Conservation (phyloP, 2,113 vertebrate genomes). For the Platysteira castanea region DNA sequence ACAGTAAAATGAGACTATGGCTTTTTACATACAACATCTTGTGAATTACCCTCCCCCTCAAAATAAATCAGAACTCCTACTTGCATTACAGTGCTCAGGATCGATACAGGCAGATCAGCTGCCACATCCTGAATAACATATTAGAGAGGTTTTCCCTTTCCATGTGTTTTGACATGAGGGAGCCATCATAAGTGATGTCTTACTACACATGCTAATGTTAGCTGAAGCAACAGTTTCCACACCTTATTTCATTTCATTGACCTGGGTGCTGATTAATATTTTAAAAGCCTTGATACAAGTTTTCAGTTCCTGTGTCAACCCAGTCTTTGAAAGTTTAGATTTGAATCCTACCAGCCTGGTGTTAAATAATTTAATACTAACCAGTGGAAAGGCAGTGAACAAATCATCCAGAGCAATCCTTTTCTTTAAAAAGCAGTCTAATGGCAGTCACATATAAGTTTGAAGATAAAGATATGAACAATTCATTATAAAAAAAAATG, state of each 20-base stretch:
- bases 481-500: not conserved
- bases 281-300: not conserved
- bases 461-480: conserved; percentile 31
- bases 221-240: conserved; percentile 46
- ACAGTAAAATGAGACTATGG: not conserved
- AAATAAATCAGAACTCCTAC: conserved; percentile 29
- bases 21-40: conserved; percentile 19
- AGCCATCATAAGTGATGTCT: conserved; percentile 34
- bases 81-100: conserved; percentile 3
- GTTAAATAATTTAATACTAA: conserved; percentile 54
- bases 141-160: conserved; percentile 15
- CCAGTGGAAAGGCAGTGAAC: conserved; percentile 16
- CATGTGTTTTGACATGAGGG: conserved; percentile 29
- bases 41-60: conserved; percentile 16
- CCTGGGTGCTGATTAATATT: conserved; percentile 36
- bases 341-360: conserved; percentile 1
- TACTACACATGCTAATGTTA: not conserved
- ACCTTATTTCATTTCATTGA: conserved; percentile 35
- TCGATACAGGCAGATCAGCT: conserved; percentile 28
- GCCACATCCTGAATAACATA: conserved; percentile 15
- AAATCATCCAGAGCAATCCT: conserved; percentile 31
- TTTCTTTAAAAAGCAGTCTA: conserved; percentile 30
- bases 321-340: conserved; percentile 32
- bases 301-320: conserved; percentile 47
- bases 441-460: not conserved